A percentile compares a stretch with the other conserved stretches of the same genome.
These are phyloP conservation scores for Glareola pratincola DNA, from an alignment of 2,113 vertebrate genomes.

Conservation along the genomic window DNA sequence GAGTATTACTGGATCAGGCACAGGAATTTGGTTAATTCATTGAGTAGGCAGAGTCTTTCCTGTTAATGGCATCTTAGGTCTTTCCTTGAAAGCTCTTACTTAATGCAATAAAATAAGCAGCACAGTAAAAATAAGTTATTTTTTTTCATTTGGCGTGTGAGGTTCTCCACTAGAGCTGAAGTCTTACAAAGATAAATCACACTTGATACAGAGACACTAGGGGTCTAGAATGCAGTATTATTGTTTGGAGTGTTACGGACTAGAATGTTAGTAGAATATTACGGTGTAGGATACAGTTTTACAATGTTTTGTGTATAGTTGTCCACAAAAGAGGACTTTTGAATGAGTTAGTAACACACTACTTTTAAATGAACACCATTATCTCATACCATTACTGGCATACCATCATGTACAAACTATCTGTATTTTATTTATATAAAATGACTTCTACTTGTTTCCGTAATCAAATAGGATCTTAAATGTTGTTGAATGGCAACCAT, in stretches of 20 bases:
- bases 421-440: not conserved
- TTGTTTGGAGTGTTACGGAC: not conserved
- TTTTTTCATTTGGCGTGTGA: not conserved
- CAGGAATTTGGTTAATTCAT: not conserved
- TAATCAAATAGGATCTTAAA: not conserved
- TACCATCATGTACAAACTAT: not conserved
- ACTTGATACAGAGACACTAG: not conserved
- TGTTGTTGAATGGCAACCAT: not conserved
- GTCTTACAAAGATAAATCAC: not conserved
- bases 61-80: not conserved
- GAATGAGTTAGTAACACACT: not conserved
- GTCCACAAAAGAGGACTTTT: not conserved
- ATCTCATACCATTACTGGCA: not conserved
- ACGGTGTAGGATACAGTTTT: not conserved
- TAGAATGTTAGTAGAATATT: not conserved
- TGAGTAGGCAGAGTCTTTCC: not conserved
- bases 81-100: not conserved
- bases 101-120: not conserved
- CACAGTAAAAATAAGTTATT: not conserved
- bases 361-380: not conserved
- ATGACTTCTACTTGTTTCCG: not conserved
- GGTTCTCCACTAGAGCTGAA: not conserved
- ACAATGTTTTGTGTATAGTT: not conserved
- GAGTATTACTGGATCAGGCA: not conserved
- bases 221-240: not conserved